Base-by-base conservation (phyloP, 2,888 invertebrate species). In the Orthonychiurus folsomi region DNA sequence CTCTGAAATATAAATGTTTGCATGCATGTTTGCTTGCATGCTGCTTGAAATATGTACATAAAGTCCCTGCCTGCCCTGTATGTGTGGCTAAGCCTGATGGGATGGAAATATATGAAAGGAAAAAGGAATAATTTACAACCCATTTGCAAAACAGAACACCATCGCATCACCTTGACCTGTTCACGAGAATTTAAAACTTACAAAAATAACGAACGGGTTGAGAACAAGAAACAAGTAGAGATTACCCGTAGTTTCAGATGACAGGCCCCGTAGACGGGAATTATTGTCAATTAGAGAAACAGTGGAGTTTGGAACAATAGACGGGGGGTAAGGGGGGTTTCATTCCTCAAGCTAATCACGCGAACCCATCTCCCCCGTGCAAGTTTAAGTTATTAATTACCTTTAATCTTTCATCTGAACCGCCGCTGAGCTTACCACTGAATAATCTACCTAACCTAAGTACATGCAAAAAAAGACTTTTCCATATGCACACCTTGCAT, bases 371-470 rank as follows among this genome's bases (percentile, higher is more conserved):
- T 37, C 37, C 5, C 37, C 15, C 9, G 37, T 37, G 37, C n/a
- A 37, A 37, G 37, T 37, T 37, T 37, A 37, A 37, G 37, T 37
- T 37, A 37, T 37, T 37, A 37, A 37, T 37, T 37, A 37, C 37
- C 15, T 37, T 37, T 37, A 37, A 37, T 37, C 37, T 37, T 15
- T 9, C 37, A 37, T 37, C 37, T 37, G 37, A 37, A 37, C 37
- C 5, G 37, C 37, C 37, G 37, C 15, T 37, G 37, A 5, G 15
- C 15, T 37, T 9, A 15, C 9, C 37, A 37, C 9, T 37, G 37
- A 37, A 15, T 5, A 37, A 9, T 37, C 37, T 9, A 15, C 15
- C 15, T 37, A 5, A 37, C 15, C 9, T 37, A 37, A 37, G 5
- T 5, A 37, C 5, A 37, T 9, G 37, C 9, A 37, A 37, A 15